Base-by-base conservation (phyloP, 23 tunicate species). In the Ciona savignyi region DNA sequence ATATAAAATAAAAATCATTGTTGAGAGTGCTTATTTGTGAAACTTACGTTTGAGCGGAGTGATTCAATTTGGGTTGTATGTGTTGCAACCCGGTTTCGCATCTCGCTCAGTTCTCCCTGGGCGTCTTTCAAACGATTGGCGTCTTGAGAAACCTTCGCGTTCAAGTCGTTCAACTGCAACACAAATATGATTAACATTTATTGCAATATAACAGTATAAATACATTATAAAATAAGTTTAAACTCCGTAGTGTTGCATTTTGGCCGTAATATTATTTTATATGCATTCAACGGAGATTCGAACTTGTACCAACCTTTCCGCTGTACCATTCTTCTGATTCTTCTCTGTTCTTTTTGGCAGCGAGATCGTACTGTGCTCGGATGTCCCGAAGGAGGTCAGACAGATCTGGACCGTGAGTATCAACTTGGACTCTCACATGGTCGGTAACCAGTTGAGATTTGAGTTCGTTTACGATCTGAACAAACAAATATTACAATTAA, bases 21-120 rank as follows among this genome's bases (percentile, higher is more conserved):
- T n/a, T n/a, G n/a, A n/a, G n/a, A n/a, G n/a, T n/a, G n/a, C n/a
- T n/a, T n/a, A n/a, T n/a, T n/a, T n/a, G n/a, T n/a, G n/a, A 49
- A 49, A 60, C 97, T 83, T 64, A 90, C 97, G 80, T 88, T 95
- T 25, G 96, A 88, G 4, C 99, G 90, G 0, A 95, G 88, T 31
- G 99, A 90, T 75, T 95, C 99, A 30, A 95, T 95, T 75, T 95
- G 99, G 27, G 99, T 97, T 35, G 90, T 95, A 73, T 88, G 92
- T 22, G 97, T 66, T 30, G 86, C 76, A 35, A 95, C 89, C 27
- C 86, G 81, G 83, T 88, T 95, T 65, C 99, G 83, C 34, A 80
- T 68, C 35, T 95, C 99, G 74, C 77, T 88, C 62, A 95, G 66
- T 70, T 95, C 99, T 35, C 86, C 61, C 60, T 88, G 90, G 1